Base-by-base conservation (phyloP, 2,888 invertebrate genomes). In the Euplagia quadripunctaria region DNA sequence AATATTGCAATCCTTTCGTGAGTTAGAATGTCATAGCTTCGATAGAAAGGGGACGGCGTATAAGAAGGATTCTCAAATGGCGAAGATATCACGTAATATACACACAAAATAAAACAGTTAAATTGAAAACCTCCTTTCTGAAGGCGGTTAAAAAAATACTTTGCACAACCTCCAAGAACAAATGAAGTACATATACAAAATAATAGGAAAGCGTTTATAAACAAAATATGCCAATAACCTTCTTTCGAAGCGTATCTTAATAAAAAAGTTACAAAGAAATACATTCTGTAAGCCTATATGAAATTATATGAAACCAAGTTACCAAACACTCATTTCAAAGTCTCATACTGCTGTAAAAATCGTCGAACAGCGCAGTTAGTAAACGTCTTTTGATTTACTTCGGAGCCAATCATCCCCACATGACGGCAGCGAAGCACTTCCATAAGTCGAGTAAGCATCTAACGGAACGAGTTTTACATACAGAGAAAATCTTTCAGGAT, bases 391-490 rank as follows among this genome's bases (percentile, higher is more conserved):
- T 84, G 86, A 87, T 85, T 84, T 83, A 83, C 87, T 84, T 84
- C 81, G 77, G 82, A 87, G 77, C 85, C 85, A 87, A 87, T 86
- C 85, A 86, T 81, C 82, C 74, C 80, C 78, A 81, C 73, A 74
- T 79, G 81, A 84, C 77, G 77, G 72, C 74, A 79, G 79, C 76
- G 76, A 83, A 83, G 76, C 78, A 83, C 85, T 83, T 80, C 70
- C 75, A 73, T 78, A 83, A 80, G 78, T 83, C 64, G 78, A 78
- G 74, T 77, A 78, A 83, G 83, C 78, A 76, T 74, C 78, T 77
- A 71, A 85, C 75, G 82, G 61, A 79, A 74, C 52, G 77, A 89
- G 88, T 87, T 87, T 88, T 87, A 87, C 89, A 89, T 88, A 89
- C 88, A 89, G 86, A 88, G 86, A 84, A 86, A 86, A 88, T 88